These are phyloP conservation scores for rat (Rattus norvegicus) DNA, from an alignment of 2,113 vertebrate species.

Conservation along the genomic window GRCr8 NC_086027.1:36586001-36586500, in stretches of 20 bases:
- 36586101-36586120: neutral
- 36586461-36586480: neutral
- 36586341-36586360: neutral
- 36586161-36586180: neutral
- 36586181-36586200: too few relatives aligned
- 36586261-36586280: too few relatives aligned
- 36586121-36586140: too few relatives aligned
- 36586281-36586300: neutral
- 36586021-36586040: neutral
- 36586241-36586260: too few relatives aligned
- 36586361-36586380: neutral
- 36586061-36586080: neutral
- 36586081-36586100: neutral
- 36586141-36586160: neutral
- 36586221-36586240: neutral
- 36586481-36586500: neutral
- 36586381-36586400: neutral
- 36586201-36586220: neutral
- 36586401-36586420: neutral
- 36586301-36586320: neutral
- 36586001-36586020: neutral
- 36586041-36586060: neutral
- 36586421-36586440: neutral
- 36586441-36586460: neutral
- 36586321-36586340: neutral